Evolutionary conservation across 2,113 vertebrate genomes (phyloP).

Genomic region (Acrocephalus arundinaceus): DNA sequence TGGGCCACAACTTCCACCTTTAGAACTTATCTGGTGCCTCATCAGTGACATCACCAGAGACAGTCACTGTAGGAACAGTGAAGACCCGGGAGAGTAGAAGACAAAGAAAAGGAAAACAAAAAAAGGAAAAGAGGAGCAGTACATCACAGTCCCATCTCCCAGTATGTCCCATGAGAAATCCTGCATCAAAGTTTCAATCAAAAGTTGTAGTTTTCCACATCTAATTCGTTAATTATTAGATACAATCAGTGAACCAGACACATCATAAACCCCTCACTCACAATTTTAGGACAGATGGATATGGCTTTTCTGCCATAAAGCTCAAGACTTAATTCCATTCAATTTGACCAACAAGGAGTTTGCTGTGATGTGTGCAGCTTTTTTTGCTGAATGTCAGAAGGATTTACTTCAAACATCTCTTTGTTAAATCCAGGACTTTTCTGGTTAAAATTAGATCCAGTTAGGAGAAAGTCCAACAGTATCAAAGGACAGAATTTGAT

Average conservation of each 20-base stretch:
- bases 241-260: background rate
- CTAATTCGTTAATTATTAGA: background rate
- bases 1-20: background rate
- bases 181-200: background rate
- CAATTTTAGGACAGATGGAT: background rate
- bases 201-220: background rate
- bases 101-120: accelerated
- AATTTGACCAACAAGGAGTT: background rate
- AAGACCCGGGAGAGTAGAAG: background rate
- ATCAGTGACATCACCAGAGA: background rate
- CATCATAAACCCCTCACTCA: background rate
- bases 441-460: background rate
- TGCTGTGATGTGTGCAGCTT: background rate
- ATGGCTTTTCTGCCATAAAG: background rate
- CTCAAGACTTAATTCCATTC: background rate
- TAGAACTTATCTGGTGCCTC: background rate
- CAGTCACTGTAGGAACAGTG: background rate
- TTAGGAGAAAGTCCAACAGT: background rate
- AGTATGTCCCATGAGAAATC: accelerated
- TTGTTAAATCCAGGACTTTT: background rate
- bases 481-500: background rate
- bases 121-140: background rate
- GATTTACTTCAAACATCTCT: background rate
- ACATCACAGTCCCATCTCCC: background rate
- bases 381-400: background rate